Conservation (phyloP, 2,113 vertebrate species). For the Sebastes schlegelii region DNA sequence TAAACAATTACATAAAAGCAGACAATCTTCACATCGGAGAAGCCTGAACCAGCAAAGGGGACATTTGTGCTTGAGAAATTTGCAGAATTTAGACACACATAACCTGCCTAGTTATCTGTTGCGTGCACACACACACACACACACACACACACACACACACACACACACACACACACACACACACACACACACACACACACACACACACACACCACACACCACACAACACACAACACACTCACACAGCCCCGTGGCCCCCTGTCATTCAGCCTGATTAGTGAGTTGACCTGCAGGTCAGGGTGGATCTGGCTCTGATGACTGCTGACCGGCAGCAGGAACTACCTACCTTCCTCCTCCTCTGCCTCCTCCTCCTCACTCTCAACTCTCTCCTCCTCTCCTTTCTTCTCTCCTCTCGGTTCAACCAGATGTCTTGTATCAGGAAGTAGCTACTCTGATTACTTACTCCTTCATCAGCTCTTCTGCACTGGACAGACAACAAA, state of each 20-base stretch:
- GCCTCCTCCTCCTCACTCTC: conserved; percentile 51
- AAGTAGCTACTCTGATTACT: conserved; percentile 63
- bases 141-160: background rate
- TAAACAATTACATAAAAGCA: background rate
- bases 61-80: too few species aligned
- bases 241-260: conserved; percentile 37
- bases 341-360: conserved; percentile 54
- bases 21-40: too few species aligned
- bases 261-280: conserved; percentile 79
- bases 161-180: conserved; percentile 25
- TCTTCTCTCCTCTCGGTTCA: conserved; percentile 15
- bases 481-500: conserved; percentile 21
- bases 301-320: conserved; percentile 76
- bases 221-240: too few species aligned
- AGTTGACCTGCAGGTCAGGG: conserved; percentile 73
- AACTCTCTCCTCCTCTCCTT: conserved; percentile 20
- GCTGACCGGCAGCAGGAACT: conserved; percentile 76
- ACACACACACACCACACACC: too few species aligned
- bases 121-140: background rate
- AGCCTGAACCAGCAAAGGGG: too few species aligned
- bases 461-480: conserved; percentile 56
- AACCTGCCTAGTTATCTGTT: conserved; percentile 6
- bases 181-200: conserved; percentile 28
- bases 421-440: conserved; percentile 75
- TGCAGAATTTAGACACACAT: conserved; percentile 23